phyloP scores from a whole-genome alignment of 2,797 vertebrate genomes.

The Gallinago solitaria region DNA sequence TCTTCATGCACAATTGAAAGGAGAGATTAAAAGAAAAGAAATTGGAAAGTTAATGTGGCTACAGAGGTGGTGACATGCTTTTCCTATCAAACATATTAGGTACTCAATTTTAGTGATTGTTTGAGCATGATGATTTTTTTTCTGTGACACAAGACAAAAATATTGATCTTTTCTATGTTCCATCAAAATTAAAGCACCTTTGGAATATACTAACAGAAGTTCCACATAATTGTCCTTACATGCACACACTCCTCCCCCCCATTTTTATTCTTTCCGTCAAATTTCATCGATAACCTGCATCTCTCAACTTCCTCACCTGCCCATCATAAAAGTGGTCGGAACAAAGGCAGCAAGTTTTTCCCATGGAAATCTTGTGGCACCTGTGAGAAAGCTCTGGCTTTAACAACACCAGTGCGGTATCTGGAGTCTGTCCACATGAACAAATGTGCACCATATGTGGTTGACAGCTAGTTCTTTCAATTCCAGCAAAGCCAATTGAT shows the following conservation, averaged over 20 bases:
- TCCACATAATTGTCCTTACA: background rate
- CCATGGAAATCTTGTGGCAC: background rate
- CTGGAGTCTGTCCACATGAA: constrained; percentile 33
- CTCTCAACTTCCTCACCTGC: background rate
- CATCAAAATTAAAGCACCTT: background rate
- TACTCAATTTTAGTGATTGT: background rate
- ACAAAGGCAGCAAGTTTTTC: background rate
- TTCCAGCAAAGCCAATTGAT: constrained; percentile 48
- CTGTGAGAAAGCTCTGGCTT: background rate
- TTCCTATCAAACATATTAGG: constrained; percentile 2
- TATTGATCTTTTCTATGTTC: background rate
- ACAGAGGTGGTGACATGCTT: background rate
- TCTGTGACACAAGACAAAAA: background rate
- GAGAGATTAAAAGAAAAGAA: constrained; percentile 41
- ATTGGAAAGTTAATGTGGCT: constrained; percentile 23
- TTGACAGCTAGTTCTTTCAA: background rate
- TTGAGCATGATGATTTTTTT: background rate
- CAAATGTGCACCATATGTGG: constrained; percentile 30
- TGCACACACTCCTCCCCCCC: no score
- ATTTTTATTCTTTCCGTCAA: background rate
- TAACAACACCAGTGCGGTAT: background rate
- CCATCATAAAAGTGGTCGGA: background rate
- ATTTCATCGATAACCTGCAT: background rate
- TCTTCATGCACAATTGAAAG: constrained; percentile 32
- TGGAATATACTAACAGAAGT: background rate